Evolutionary conservation across 2,113 vertebrate species (phyloP).

Genomic region (Calidris pygmaea): DNA sequence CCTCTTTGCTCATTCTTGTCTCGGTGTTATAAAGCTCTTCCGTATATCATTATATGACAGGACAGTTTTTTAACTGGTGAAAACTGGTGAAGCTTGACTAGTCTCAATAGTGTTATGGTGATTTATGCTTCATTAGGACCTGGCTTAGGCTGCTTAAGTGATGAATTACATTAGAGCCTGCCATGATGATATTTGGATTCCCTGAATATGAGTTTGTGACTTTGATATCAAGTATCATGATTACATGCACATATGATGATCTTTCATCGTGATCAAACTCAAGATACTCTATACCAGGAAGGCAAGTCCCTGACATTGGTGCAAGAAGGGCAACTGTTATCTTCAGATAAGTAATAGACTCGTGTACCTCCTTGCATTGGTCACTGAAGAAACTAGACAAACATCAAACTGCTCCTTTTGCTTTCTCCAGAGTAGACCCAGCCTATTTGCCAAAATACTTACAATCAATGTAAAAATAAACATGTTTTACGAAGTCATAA

Average conservation of each 20-base stretch:
- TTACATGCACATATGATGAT: background rate
- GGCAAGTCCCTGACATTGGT: background rate
- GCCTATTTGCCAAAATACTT: background rate
- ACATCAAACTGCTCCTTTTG: background rate
- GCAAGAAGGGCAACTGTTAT: background rate
- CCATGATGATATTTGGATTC: background rate
- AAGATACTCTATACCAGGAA: background rate
- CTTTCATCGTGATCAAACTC: background rate
- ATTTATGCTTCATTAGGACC: background rate
- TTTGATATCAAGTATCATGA: background rate
- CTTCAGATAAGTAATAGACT: background rate
- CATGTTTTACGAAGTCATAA: background rate
- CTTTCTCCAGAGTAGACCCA: background rate
- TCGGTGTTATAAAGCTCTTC: background rate
- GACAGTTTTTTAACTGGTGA: background rate
- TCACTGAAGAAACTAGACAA: background rate
- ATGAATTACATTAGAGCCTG: background rate
- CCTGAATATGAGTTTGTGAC: background rate
- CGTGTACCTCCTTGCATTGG: background rate
- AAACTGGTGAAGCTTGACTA: background rate
- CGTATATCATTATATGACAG: background rate
- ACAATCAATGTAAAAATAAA: background rate
- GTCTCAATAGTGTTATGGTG: background rate
- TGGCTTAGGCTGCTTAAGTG: background rate
- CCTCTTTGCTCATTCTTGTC: background rate